Evolutionary conservation across 2,797 vertebrate genomes (phyloP).

Genomic region (Rhodeus uyekii): DNA sequence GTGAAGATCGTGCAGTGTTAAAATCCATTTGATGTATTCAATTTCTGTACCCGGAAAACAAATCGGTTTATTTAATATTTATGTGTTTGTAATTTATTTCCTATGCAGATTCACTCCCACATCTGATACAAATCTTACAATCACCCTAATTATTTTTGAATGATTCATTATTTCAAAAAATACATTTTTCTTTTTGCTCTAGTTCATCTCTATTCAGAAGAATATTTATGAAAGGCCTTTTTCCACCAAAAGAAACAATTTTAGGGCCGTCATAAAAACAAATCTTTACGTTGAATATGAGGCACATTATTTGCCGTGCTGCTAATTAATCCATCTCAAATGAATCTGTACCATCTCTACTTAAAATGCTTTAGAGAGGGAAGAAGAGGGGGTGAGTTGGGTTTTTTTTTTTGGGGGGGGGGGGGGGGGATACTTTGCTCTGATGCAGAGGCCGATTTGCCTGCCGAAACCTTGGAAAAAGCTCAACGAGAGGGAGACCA

Average conservation of each 20-base stretch:
- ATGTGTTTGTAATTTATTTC: background rate
- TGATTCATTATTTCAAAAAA: background rate
- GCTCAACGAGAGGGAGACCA: constrained; percentile 19
- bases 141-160: background rate
- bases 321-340: constrained; percentile 37
- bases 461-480: constrained; percentile 47
- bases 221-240: too few species aligned
- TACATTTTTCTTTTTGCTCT: too few species aligned
- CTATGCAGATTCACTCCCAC: background rate
- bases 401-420: too few species aligned
- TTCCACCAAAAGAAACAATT: too few species aligned
- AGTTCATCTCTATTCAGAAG: too few species aligned
- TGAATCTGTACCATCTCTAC: constrained; percentile 17
- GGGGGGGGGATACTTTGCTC: constrained; percentile 32
- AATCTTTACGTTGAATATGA: background rate
- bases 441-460: constrained; percentile 47
- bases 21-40: too few species aligned
- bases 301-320: background rate
- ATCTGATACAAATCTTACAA: too few species aligned
- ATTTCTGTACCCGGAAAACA: too few species aligned
- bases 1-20: too few species aligned
- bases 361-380: constrained; percentile 15
- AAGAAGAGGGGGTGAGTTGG: background rate
- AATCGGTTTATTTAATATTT: background rate
- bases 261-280: constrained; percentile 19